Evolutionary conservation across 2,888 invertebrate species (phyloP), one percentile per base, ranked within the genome.

Genomic region (Tenthredo notha): DNA sequence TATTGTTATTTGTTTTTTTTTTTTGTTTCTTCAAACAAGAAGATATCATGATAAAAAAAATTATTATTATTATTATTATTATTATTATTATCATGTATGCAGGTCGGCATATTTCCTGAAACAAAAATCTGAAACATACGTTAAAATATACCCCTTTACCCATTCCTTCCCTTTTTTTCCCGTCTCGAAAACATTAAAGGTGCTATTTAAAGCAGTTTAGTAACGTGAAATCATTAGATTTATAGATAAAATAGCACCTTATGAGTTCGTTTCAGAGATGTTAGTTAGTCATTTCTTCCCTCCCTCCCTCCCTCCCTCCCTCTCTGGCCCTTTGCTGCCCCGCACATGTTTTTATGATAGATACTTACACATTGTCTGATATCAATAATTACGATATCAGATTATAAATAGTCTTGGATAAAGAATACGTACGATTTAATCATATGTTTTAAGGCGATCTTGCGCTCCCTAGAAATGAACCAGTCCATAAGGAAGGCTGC

Each of bases 401-500:
- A 47, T 70, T 47, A 54, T 18, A 85, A 37, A 50, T 77, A 77
- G 25, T 77, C n/a, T 29, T 33, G 29, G 4, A 77, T 50, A 15
- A 29, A 25, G 75, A 87, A 94, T 96, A 98, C 99, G 95, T 98
- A 99, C 99, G 98, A 97, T 96, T 98, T 99, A 89, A 99, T 96
- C 94, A 99, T 97, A 93, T 96, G 96, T 94, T 97, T 98, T 92
- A 99, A 95, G 91, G 98, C 99, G 90, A 95, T 94, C 94, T 98
- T 98, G 92, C 99, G 95, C 94, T 99, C 99, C 92, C 99, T 95
- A 88, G 98, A 98, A 92, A 98, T 96, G 95, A 99, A 99, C 98
- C 99, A 98, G 94, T 99, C 99, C 95, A 99, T 97, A 89, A 99
- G 95, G 94, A 98, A 98, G 85, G 98, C 98, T 74, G 98, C 97